Conservation (phyloP, 2,797 vertebrate species). For the Bradypodion ventrale region DNA sequence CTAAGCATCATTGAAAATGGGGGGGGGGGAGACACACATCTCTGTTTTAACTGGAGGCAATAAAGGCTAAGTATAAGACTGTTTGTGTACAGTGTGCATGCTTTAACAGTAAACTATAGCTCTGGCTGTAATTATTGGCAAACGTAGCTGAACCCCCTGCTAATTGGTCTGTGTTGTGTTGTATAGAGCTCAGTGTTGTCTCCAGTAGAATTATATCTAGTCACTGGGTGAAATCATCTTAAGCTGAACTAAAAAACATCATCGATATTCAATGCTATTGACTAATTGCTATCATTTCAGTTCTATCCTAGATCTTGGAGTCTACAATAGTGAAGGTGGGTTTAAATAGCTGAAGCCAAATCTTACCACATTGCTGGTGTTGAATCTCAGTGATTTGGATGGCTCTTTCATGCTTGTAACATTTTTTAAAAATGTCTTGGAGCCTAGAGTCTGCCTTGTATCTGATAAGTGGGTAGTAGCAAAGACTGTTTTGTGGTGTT, state of each 20-base stretch:
- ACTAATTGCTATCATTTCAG: neutral
- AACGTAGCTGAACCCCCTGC: neutral
- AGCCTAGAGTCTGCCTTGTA: neutral
- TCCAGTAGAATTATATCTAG: neutral
- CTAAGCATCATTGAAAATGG: too few species aligned
- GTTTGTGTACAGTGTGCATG: neutral
- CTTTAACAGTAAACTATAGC: neutral
- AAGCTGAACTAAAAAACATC: neutral
- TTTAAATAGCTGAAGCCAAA: constrained; percentile 3
- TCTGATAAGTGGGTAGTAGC: neutral
- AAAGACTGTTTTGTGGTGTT: neutral
- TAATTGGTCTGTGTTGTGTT: constrained; percentile 6
- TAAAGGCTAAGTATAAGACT: neutral
- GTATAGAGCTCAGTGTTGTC: neutral
- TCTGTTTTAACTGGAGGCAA: neutral
- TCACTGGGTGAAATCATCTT: neutral
- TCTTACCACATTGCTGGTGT: neutral
- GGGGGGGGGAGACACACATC: too few species aligned
- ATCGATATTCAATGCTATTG: constrained; percentile 4
- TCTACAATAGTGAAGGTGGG: neutral
- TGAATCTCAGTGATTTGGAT: neutral
- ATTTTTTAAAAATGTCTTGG: neutral
- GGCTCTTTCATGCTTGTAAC: neutral
- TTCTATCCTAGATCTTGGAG: neutral
- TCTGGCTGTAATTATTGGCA: neutral